A percentile compares a stretch with the other conserved stretches of the same genome.
phyloP scores from a whole-genome alignment of 2,888 invertebrate species.

The Parapristionchus giblindavisi region DNA sequence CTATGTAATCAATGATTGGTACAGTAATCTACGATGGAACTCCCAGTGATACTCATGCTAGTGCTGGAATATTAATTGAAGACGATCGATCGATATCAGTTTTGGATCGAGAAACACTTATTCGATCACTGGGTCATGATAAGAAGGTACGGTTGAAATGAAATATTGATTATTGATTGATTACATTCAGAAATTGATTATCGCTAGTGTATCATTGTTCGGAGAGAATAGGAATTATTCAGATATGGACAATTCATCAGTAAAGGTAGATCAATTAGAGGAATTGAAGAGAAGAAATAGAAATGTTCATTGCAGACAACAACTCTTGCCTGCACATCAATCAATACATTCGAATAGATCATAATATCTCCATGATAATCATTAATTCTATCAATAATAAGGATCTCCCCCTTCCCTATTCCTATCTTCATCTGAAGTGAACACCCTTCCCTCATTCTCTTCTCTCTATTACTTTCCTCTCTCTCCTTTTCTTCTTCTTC shows the following conservation, averaged over 20 bases:
- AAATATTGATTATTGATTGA: background rate
- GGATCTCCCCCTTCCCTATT: slow-evolving; percentile 1
- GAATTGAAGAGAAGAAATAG: background rate
- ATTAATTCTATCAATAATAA: too few species aligned
- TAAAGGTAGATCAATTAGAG: slow-evolving; percentile 7
- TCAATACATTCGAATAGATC: slow-evolving; percentile 19
- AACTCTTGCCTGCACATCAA: slow-evolving; percentile 8
- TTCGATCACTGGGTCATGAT: slow-evolving; percentile 19
- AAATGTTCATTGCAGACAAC: slow-evolving; percentile 3
- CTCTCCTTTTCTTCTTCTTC: background rate
- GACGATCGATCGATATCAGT: background rate
- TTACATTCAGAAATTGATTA: background rate
- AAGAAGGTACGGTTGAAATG: slow-evolving; percentile 19
- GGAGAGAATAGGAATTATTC: background rate
- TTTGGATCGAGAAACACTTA: slow-evolving; percentile 7
- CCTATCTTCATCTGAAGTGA: background rate
- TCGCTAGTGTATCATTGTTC: background rate
- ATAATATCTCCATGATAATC: background rate
- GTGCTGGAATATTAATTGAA: slow-evolving; percentile 29
- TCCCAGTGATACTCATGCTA: slow-evolving; percentile 23
- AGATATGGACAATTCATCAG: background rate
- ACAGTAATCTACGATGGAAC: slow-evolving; percentile 27
- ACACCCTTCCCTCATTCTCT: background rate
- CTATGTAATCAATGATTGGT: background rate
- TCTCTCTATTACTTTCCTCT: background rate